A percentile compares a stretch with the other conserved stretches of the same genome.
phyloP scores from a whole-genome alignment of 2,113 vertebrate species.

The Excalfactoria chinensis region DNA sequence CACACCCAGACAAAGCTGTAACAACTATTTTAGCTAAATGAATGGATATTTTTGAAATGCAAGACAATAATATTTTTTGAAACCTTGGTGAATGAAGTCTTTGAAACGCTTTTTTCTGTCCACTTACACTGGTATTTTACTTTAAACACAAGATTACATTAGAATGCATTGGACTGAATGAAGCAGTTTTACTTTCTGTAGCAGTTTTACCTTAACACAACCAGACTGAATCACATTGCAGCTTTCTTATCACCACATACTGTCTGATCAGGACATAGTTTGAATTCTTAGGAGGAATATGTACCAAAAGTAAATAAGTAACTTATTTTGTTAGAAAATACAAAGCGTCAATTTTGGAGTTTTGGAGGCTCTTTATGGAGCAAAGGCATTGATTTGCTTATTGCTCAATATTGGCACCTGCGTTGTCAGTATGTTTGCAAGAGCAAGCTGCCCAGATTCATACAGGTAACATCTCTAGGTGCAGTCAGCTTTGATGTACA shows the following conservation, averaged over 20 bases:
- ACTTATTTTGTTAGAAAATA: not conserved
- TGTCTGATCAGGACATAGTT: not conserved
- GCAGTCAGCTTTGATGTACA: not conserved
- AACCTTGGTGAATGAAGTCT: not conserved
- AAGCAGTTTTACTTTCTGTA: not conserved
- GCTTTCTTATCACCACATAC: not conserved
- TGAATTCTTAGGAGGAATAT: not conserved
- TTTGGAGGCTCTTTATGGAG: not conserved
- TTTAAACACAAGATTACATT: constrained; percentile 1
- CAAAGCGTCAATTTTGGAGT: not conserved
- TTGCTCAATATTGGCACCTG: not conserved
- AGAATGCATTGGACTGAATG: not conserved
- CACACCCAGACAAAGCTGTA: not conserved
- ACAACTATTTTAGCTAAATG: not conserved
- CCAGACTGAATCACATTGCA: not conserved
- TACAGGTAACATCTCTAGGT: not conserved
- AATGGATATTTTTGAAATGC: not conserved
- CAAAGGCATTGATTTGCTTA: not conserved
- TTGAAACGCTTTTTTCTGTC: not conserved
- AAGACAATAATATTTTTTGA: not conserved
- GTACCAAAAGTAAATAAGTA: not conserved
- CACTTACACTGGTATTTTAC: not conserved
- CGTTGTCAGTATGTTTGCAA: not conserved
- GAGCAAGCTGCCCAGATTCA: not conserved
- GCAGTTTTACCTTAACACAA: not conserved